These are phyloP conservation scores for Cephalotes varians DNA, from an alignment of 2,888 invertebrate genomes.

Conservation along the genomic window DNA sequence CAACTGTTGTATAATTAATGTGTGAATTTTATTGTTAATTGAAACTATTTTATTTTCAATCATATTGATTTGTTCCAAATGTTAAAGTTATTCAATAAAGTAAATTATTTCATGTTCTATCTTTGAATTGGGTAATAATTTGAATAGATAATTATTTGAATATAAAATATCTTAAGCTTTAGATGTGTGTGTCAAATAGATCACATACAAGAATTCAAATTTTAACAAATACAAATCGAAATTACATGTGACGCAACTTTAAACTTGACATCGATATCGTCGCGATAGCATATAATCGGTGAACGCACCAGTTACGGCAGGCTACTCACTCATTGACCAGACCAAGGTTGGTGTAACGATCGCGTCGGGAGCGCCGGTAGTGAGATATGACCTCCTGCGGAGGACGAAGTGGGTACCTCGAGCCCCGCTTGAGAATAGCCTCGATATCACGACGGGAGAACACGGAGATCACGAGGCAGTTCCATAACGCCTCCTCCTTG, in stretches of 20 bases:
- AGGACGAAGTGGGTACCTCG: constrained; percentile 92
- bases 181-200: too few relatives aligned
- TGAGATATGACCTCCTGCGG: constrained; percentile 93
- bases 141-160: too few relatives aligned
- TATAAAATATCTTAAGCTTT: too few relatives aligned
- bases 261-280: constrained; percentile 60
- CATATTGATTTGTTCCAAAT: too few relatives aligned
- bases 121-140: too few relatives aligned
- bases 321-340: constrained; percentile 93
- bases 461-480: constrained; percentile 91
- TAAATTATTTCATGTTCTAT: too few relatives aligned
- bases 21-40: too few relatives aligned
- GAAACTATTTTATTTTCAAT: too few relatives aligned
- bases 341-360: constrained; percentile 93
- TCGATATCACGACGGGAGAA: constrained; percentile 91
- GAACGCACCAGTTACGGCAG: not conserved
- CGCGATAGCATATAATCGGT: constrained; percentile 16
- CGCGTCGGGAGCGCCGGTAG: constrained; percentile 91
- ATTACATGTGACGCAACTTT: constrained; percentile 58
- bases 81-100: too few relatives aligned
- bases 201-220: too few relatives aligned
- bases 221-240: constrained; percentile 29
- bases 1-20: too few relatives aligned
- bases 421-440: constrained; percentile 90
- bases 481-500: constrained; percentile 92